Evolutionary conservation across 2,888 invertebrate species (phyloP).

Genomic region (Mesorhabditis belari): DNA sequence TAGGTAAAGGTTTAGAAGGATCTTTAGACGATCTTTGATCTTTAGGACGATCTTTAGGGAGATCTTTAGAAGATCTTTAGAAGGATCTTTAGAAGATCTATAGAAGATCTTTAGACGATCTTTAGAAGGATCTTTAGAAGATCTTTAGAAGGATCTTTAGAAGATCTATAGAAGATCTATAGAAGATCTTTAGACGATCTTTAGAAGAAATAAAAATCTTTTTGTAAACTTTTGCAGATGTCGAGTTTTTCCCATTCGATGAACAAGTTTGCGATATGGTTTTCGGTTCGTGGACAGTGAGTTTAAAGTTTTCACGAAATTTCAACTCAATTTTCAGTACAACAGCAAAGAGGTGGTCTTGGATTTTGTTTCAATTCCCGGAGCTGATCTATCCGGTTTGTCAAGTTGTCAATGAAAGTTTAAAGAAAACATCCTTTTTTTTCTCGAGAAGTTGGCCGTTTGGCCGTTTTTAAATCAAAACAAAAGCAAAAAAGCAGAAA

Average conservation of each 20-base stretch:
- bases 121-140: too few relatives aligned
- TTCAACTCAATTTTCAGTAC: slow-evolving; percentile 59
- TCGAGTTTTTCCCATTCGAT: slow-evolving; percentile 90
- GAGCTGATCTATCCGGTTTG: slow-evolving; percentile 77
- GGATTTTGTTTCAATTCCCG: slow-evolving; percentile 84
- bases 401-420: neutral
- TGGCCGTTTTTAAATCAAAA: too few relatives aligned
- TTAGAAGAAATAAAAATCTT: too few relatives aligned
- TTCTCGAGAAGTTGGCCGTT: neutral
- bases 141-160: too few relatives aligned
- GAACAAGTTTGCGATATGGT: slow-evolving; percentile 48
- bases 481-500: too few relatives aligned
- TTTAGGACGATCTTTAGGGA: too few relatives aligned
- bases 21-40: neutral
- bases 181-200: too few relatives aligned
- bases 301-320: neutral
- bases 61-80: too few relatives aligned
- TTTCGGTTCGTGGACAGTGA: slow-evolving; percentile 50
- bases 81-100: too few relatives aligned
- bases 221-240: too few relatives aligned
- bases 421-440: neutral
- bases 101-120: too few relatives aligned
- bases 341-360: slow-evolving; percentile 93
- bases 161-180: too few relatives aligned
- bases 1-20: slow-evolving; percentile 63